phyloP scores from a whole-genome alignment of 2,888 invertebrate species.

The Coleophora deauratella region DNA sequence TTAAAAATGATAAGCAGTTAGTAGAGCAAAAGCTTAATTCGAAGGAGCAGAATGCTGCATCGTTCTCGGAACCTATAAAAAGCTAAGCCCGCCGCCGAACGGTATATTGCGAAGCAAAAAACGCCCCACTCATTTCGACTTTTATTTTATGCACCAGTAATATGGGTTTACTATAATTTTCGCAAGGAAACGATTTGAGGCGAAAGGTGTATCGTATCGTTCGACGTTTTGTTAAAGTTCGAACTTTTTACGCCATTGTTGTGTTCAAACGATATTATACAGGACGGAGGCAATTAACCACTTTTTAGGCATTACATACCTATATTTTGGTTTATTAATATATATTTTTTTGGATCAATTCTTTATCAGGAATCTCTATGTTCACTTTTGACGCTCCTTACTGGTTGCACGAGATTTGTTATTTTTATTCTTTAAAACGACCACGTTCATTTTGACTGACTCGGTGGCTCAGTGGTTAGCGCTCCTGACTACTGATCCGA shows the following conservation, averaged over 20 bases:
- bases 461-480: too few species aligned
- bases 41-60: conserved; percentile 23
- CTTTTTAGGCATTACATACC: too few species aligned
- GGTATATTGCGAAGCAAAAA: conserved; percentile 37
- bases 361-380: too few species aligned
- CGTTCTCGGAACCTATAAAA: conserved; percentile 40
- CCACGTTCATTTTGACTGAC: too few species aligned
- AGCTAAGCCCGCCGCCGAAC: conserved; percentile 23
- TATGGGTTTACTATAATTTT: conserved; percentile 22
- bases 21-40: conserved; percentile 40
- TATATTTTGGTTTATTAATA: too few species aligned
- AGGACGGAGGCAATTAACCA: too few species aligned
- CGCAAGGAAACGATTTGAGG: conserved; percentile 1
- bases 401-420: too few species aligned
- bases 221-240: conserved; percentile 13
- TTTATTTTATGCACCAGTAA: background rate
- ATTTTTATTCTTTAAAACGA: too few species aligned
- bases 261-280: too few species aligned
- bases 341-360: too few species aligned
- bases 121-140: conserved; percentile 14
- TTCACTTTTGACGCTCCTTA: too few species aligned
- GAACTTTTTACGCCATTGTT: conserved; percentile 5
- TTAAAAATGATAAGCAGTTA: conserved; percentile 50
- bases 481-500: too few species aligned
- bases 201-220: conserved; percentile 2